Percentiles rank a stretch among this genome's conserved stretches.
Conservation (phyloP, 1,140 invertebrate genomes). For the Procambarus clarkii region DNA sequence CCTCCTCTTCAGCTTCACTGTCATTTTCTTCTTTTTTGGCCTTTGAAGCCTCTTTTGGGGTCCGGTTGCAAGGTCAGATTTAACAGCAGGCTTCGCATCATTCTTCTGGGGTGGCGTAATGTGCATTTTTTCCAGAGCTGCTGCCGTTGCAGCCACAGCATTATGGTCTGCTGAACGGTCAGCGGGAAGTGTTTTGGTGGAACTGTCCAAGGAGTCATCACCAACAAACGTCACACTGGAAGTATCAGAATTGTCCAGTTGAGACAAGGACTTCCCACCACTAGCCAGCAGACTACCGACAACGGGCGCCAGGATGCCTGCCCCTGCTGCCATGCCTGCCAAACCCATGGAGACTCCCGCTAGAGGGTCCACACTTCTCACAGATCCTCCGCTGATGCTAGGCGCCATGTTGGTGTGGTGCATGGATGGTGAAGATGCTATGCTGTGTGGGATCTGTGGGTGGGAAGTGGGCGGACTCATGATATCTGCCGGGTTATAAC, state of each 20-base stretch:
- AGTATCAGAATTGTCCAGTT: slow-evolving; percentile 65
- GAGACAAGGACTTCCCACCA: slow-evolving; percentile 35
- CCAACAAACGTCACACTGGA: slow-evolving; percentile 48
- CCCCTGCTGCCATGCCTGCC: slow-evolving; percentile 64
- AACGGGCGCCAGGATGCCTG: slow-evolving; percentile 60
- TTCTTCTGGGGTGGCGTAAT: slow-evolving; percentile 43
- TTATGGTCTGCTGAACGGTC: slow-evolving; percentile 31
- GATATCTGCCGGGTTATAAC: slow-evolving; percentile 3
- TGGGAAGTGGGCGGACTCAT: slow-evolving; percentile 35
- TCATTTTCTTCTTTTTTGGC: slow-evolving; percentile 5
- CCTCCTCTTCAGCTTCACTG: neutral
- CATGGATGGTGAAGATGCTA: slow-evolving; percentile 33
- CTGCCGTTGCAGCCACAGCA: slow-evolving; percentile 15
- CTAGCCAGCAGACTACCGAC: slow-evolving; percentile 47
- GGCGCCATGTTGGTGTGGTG: slow-evolving; percentile 65
- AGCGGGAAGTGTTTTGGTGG: slow-evolving; percentile 28
- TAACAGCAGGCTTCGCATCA: neutral
- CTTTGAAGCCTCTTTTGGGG: slow-evolving; percentile 22
- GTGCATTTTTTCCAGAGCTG: slow-evolving; percentile 54
- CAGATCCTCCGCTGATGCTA: slow-evolving; percentile 69
- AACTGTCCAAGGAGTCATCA: slow-evolving; percentile 40
- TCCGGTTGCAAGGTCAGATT: neutral
- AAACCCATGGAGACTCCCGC: slow-evolving; percentile 61
- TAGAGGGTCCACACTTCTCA: slow-evolving; percentile 68
- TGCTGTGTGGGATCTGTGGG: slow-evolving; percentile 28